phyloP scores from a whole-genome alignment of 2,888 invertebrate species.

The Crioceris asparagi region DNA sequence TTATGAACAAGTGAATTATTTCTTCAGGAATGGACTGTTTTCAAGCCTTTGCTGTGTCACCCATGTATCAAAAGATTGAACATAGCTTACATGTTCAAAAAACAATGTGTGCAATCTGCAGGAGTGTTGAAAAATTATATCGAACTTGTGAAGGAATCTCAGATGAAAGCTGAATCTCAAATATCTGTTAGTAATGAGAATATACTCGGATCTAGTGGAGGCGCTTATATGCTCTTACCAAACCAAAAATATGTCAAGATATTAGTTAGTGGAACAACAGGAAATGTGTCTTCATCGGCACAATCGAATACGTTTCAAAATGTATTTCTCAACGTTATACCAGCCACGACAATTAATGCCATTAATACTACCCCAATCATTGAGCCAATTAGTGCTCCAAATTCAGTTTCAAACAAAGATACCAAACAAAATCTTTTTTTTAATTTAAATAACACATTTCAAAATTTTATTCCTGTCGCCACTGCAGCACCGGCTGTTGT shows the following conservation, averaged over 20 bases:
- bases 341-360: slow-evolving; percentile 22
- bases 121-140: slow-evolving; percentile 30
- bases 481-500: slow-evolving; percentile 10
- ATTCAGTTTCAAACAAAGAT: slow-evolving; percentile 22
- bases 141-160: slow-evolving; percentile 28
- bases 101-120: slow-evolving; percentile 32
- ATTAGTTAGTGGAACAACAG: slow-evolving; percentile 24
- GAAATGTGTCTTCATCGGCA: slow-evolving; percentile 10
- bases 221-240: slow-evolving; percentile 28
- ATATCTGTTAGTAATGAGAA: slow-evolving; percentile 15
- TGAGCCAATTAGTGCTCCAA: slow-evolving; percentile 2
- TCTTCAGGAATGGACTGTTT: slow-evolving; percentile 32
- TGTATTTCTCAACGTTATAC: slow-evolving; percentile 33
- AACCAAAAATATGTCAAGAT: slow-evolving; percentile 32
- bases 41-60: slow-evolving; percentile 32
- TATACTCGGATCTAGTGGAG: slow-evolving; percentile 15
- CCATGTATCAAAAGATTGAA: slow-evolving; percentile 33
- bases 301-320: slow-evolving; percentile 28
- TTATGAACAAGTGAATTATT: slow-evolving; percentile 7
- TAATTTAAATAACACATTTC: slow-evolving; percentile 30
- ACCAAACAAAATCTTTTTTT: slow-evolving; percentile 33
- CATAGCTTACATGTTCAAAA: slow-evolving; percentile 33
- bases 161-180: slow-evolving; percentile 25
- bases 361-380: slow-evolving; percentile 9
- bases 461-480: slow-evolving; percentile 27